A percentile compares a stretch with the other conserved stretches of the same genome.
Conservation (phyloP, 1,140 invertebrate genomes). For the Orussus abietinus region DNA sequence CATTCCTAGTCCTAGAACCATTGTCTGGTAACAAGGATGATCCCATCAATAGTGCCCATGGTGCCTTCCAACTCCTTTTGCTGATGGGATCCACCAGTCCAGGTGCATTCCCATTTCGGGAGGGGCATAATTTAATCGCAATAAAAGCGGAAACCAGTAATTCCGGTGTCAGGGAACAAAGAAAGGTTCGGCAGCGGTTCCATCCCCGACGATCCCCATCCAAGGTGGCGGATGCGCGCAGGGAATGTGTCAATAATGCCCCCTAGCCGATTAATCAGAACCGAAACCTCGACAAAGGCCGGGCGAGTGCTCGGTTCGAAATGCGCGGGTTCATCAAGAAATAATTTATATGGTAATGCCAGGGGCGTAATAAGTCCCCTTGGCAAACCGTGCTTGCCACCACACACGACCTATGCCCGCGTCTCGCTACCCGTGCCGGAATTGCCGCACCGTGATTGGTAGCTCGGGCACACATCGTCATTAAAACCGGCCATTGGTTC, state of each 20-base stretch:
- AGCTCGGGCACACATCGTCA: slow-evolving; percentile 36
- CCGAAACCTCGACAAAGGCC: slow-evolving; percentile 42
- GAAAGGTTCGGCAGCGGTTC: neutral
- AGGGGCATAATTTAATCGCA: slow-evolving; percentile 6
- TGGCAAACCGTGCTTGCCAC: slow-evolving; percentile 35
- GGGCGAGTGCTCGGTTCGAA: slow-evolving; percentile 30
- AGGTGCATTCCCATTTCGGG: slow-evolving; percentile 21
- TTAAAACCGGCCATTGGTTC: slow-evolving; percentile 37
- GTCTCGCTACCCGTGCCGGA: slow-evolving; percentile 15
- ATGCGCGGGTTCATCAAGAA: slow-evolving; percentile 38
- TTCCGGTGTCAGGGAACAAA: no score
- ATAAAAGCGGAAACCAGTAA: neutral
- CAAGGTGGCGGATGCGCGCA: slow-evolving; percentile 22
- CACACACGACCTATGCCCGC: slow-evolving; percentile 33
- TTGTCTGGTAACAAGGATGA: no score
- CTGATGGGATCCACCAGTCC: slow-evolving; percentile 3
- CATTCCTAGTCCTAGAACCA: no score
- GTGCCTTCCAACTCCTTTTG: no score
- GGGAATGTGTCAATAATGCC: slow-evolving; percentile 34
- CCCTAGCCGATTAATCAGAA: slow-evolving; percentile 39
- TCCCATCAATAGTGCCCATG: no score
- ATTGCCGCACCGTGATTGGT: slow-evolving; percentile 15
- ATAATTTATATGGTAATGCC: slow-evolving; percentile 47
- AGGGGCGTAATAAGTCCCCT: slow-evolving; percentile 44
- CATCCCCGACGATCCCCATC: slow-evolving; percentile 1